Conservation (phyloP, 2,113 vertebrate species). For the Xiphorhynchus elegans region DNA sequence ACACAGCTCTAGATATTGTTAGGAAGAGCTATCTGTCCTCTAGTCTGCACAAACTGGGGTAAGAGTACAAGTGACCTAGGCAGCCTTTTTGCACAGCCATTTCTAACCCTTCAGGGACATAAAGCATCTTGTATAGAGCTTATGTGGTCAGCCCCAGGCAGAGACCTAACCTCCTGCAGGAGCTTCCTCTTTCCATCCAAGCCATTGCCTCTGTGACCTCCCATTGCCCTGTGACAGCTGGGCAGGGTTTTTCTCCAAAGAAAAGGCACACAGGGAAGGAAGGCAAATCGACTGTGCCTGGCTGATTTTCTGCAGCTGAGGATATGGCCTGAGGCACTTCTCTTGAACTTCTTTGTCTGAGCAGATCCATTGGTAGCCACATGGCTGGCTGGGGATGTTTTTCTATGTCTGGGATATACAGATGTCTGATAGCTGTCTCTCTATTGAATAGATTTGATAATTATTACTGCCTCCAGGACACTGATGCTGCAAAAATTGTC, state of each 20-base stretch:
- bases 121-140: neutral
- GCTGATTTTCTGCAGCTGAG: conserved; percentile 65
- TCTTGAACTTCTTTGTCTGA: conserved; percentile 64
- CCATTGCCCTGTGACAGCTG: neutral
- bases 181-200: neutral
- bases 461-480: conserved; percentile 49
- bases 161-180: neutral
- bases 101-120: neutral
- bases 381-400: conserved; percentile 64
- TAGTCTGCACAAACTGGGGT: neutral
- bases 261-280: conserved; percentile 24
- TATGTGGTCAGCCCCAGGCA: neutral
- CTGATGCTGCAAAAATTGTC: neutral
- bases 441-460: conserved; percentile 25
- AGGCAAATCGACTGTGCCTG: neutral
- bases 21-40: neutral
- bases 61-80: neutral
- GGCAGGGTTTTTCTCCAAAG: neutral
- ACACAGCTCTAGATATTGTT: neutral
- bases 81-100: neutral
- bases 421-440: conserved; percentile 63
- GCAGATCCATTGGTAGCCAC: conserved; percentile 47
- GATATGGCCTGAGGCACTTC: conserved; percentile 48
- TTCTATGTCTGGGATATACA: conserved; percentile 65
- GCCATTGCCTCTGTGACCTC: neutral